These are phyloP conservation scores for Arctia plantaginis DNA, from an alignment of 2,888 invertebrate genomes.

Conservation along the genomic window DNA sequence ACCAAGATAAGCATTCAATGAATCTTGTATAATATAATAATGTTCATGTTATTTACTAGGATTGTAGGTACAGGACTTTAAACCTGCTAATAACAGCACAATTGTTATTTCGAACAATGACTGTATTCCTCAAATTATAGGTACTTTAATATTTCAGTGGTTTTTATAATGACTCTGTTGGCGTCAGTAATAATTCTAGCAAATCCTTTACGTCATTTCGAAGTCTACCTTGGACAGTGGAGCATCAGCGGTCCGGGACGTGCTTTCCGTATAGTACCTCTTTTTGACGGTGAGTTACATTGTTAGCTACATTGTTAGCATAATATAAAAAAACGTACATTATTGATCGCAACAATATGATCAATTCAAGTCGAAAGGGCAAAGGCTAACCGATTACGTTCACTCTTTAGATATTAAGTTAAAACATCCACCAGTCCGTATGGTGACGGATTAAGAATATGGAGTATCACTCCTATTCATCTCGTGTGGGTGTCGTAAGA, in stretches of 20 bases:
- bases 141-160: conserved; percentile 56
- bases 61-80: background rate
- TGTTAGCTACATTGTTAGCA: background rate
- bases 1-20: background rate
- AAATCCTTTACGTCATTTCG: conserved; percentile 79
- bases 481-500: too few species aligned
- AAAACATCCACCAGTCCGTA: too few species aligned
- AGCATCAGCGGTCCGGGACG: conserved; percentile 81
- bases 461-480: too few species aligned
- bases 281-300: conserved; percentile 69
- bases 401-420: too few species aligned
- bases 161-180: conserved; percentile 67
- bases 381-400: background rate
- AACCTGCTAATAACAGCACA: background rate
- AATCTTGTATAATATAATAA: background rate
- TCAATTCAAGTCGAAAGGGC: background rate
- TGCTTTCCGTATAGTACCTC: conserved; percentile 77
- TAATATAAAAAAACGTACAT: background rate
- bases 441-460: too few species aligned
- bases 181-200: conserved; percentile 64
- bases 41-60: too few species aligned
- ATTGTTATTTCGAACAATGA: background rate
- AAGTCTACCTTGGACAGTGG: conserved; percentile 82
- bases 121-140: background rate
- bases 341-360: background rate